These are phyloP conservation scores for Phrynocephalus forsythii DNA, from an alignment of 2,797 vertebrate species.

Conservation along the genomic window DNA sequence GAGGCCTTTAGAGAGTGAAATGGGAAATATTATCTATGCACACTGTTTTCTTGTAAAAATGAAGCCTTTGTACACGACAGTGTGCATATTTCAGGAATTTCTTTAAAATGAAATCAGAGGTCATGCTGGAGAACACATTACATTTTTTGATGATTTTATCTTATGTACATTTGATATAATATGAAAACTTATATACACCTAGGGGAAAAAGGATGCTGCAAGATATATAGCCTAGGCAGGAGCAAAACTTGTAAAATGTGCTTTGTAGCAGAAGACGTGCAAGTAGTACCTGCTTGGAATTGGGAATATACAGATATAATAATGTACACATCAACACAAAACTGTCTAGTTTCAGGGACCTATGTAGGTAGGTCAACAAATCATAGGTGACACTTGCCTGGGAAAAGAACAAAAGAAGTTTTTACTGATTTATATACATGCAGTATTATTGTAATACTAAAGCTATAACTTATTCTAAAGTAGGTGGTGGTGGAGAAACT, in stretches of 20 bases:
- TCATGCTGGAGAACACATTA: background rate
- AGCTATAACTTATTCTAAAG: conserved; percentile 53
- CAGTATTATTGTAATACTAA: conserved; percentile 41
- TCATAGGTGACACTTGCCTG: conserved; percentile 6
- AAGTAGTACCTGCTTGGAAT: background rate
- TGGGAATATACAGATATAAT: conserved; percentile 35
- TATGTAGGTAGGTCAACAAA: background rate
- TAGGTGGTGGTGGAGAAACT: conserved; percentile 55
- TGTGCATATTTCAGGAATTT: fast-evolving
- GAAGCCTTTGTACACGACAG: fast-evolving
- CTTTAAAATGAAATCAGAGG: background rate
- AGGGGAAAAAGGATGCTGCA: conserved; percentile 57
- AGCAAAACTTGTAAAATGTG: conserved; percentile 66
- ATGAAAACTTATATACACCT: background rate
- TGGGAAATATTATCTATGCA: background rate
- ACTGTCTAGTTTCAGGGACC: conserved; percentile 13
- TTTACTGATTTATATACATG: conserved; percentile 41
- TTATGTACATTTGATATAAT: conserved; percentile 7
- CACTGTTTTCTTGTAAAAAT: background rate
- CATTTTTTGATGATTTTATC: background rate
- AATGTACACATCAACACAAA: conserved; percentile 14
- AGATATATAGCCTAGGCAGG: conserved; percentile 65
- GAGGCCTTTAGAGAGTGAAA: background rate
- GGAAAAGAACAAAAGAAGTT: conserved; percentile 24
- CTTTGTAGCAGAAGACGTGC: conserved; percentile 28